These are phyloP conservation scores for Leptoclinus maculatus DNA, from an alignment of 2,797 vertebrate species.

Conservation along the genomic window DNA sequence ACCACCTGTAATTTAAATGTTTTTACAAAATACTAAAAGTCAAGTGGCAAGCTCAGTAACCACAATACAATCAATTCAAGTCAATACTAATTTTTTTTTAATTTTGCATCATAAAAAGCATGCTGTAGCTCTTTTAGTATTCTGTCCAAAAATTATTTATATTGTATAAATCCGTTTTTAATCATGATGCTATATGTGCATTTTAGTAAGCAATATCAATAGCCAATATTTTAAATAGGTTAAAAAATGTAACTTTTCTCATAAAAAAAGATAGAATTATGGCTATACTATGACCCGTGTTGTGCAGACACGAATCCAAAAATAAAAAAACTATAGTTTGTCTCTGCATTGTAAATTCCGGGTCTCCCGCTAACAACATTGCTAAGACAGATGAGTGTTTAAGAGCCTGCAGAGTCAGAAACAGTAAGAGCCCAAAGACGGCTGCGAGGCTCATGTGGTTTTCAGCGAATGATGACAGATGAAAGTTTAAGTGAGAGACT, in stretches of 20 bases:
- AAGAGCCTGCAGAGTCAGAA: constrained; percentile 6
- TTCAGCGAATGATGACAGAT: constrained; percentile 31
- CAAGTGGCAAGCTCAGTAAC: not conserved
- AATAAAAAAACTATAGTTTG: not conserved
- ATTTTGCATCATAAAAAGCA: not conserved
- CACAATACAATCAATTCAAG: not conserved
- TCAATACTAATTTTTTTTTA: not conserved
- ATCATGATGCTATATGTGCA: not conserved
- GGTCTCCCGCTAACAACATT: not conserved
- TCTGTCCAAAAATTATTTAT: not conserved
- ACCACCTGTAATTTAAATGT: not conserved
- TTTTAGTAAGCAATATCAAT: not conserved
- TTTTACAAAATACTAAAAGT: not conserved
- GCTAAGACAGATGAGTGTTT: constrained; percentile 14
- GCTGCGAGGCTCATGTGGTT: constrained; percentile 25
- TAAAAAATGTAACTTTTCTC: not conserved
- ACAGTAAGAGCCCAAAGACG: constrained; percentile 13
- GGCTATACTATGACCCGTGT: not conserved
- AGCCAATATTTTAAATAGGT: not conserved
- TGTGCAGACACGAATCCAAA: not conserved
- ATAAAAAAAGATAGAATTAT: not conserved
- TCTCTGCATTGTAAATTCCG: not conserved
- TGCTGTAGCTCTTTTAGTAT: not conserved
- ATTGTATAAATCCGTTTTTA: not conserved
- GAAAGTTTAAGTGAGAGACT: constrained; percentile 58